A percentile compares a stretch with the other conserved stretches of the same genome.
phyloP scores from a whole-genome alignment of 2,888 invertebrate genomes.

The Uropetala carovei region DNA sequence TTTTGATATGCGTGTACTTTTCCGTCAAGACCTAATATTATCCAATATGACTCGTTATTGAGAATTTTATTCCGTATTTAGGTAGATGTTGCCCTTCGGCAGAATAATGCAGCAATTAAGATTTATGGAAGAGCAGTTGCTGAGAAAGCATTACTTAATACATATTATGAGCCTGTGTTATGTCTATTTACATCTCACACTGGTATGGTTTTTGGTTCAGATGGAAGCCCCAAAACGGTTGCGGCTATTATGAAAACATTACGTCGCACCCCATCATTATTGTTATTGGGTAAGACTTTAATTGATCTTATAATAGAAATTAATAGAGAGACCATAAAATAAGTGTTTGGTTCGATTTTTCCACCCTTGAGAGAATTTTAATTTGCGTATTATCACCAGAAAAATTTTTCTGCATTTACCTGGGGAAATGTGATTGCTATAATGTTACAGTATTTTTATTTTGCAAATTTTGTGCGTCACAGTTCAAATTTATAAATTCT shows the following conservation, averaged over 20 bases:
- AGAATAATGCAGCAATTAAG: slow-evolving; percentile 81
- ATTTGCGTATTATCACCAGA: too few relatives aligned
- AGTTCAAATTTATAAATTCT: too few relatives aligned
- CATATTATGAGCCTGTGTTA: slow-evolving; percentile 82
- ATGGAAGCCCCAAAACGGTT: slow-evolving; percentile 77
- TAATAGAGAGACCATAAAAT: not conserved
- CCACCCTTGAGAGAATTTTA: too few relatives aligned
- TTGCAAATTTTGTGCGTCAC: too few relatives aligned
- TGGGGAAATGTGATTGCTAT: too few relatives aligned
- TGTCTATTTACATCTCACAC: slow-evolving; percentile 81
- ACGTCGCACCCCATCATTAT: slow-evolving; percentile 83
- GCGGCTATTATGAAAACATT: slow-evolving; percentile 80
- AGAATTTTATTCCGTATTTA: slow-evolving; percentile 64
- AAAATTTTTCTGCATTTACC: too few relatives aligned
- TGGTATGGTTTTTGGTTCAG: slow-evolving; percentile 81
- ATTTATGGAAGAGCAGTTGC: slow-evolving; percentile 82
- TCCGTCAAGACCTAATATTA: not conserved
- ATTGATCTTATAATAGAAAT: not conserved
- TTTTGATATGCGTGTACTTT: not conserved
- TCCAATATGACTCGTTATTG: too few relatives aligned
- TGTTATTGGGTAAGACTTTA: slow-evolving; percentile 80
- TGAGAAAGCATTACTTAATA: slow-evolving; percentile 81
- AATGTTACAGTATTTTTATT: too few relatives aligned
- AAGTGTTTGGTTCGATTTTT: not conserved
- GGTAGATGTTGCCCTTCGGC: slow-evolving; percentile 76